phyloP scores from a whole-genome alignment of 1,140 invertebrate species.

The Anastrepha ludens region DNA sequence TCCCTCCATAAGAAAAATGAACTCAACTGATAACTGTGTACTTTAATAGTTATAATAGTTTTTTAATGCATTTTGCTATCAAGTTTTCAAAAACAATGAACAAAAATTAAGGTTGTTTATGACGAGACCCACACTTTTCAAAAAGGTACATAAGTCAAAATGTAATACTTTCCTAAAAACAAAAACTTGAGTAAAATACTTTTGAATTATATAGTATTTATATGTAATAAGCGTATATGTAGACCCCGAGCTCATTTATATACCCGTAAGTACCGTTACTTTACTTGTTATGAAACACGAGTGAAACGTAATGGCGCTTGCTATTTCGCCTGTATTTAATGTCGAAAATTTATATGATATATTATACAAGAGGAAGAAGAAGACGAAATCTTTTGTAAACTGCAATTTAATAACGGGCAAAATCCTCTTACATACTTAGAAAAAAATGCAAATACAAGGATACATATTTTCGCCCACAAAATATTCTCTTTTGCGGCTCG shows the following conservation, averaged over 20 bases:
- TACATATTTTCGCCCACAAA: neutral
- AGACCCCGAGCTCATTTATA: slow-evolving; percentile 15
- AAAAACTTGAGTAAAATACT: slow-evolving; percentile 29
- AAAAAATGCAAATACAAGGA: neutral
- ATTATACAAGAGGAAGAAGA: neutral
- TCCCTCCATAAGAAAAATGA: slow-evolving; percentile 33
- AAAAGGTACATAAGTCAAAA: slow-evolving; percentile 18
- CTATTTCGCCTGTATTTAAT: neutral
- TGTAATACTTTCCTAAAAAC: slow-evolving; percentile 41
- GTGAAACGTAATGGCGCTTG: neutral
- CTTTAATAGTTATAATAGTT: slow-evolving; percentile 46
- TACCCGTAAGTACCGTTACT: neutral
- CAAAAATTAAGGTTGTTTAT: slow-evolving; percentile 49
- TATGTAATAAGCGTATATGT: neutral
- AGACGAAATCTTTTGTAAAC: neutral
- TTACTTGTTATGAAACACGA: neutral
- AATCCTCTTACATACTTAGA: no score
- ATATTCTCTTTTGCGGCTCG: neutral
- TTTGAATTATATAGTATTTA: slow-evolving; percentile 17
- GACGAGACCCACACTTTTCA: slow-evolving; percentile 38
- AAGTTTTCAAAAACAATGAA: slow-evolving; percentile 42
- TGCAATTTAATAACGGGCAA: no score
- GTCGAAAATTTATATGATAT: neutral
- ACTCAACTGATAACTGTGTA: slow-evolving; percentile 41
- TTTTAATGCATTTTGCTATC: slow-evolving; percentile 40